phyloP scores from a whole-genome alignment of 2,888 invertebrate genomes.

The Empis stercorea region DNA sequence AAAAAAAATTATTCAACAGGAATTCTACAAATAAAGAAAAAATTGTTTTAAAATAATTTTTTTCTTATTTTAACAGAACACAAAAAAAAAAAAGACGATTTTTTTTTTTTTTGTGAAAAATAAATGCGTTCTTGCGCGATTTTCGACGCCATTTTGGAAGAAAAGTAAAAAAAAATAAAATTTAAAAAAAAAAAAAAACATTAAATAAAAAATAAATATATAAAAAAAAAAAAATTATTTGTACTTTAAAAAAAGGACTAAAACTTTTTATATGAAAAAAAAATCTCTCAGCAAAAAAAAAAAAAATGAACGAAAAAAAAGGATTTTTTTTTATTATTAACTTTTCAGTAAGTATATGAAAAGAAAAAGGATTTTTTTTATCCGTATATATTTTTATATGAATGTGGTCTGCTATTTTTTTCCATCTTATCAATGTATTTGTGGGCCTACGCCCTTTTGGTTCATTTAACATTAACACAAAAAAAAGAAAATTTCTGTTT shows the following conservation, averaged over 20 bases:
- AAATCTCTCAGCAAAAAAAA: too few species aligned
- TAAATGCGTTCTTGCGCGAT: conserved; percentile 1
- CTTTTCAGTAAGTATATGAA: too few species aligned
- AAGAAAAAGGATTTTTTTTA: too few species aligned
- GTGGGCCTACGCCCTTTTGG: conserved; percentile 1
- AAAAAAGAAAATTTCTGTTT: background rate
- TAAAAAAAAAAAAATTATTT: background rate
- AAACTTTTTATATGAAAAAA: too few species aligned
- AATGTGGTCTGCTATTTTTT: too few species aligned
- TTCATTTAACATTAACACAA: background rate
- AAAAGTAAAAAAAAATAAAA: background rate
- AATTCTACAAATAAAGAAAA: background rate
- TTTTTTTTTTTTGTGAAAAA: background rate
- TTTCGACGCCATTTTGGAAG: conserved; percentile 1
- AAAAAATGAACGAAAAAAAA: too few species aligned
- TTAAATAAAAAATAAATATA: background rate
- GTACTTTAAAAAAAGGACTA: too few species aligned
- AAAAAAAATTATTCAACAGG: background rate
- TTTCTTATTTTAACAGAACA: background rate
- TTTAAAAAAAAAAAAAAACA: background rate
- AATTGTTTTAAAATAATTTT: background rate
- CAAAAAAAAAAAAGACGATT: background rate
- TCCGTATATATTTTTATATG: too few species aligned
- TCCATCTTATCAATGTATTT: background rate
- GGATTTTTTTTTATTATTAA: too few species aligned